These are phyloP conservation scores for Paramormyrops kingsleyae DNA, from an alignment of 2,113 vertebrate genomes.

Conservation along the genomic window DNA sequence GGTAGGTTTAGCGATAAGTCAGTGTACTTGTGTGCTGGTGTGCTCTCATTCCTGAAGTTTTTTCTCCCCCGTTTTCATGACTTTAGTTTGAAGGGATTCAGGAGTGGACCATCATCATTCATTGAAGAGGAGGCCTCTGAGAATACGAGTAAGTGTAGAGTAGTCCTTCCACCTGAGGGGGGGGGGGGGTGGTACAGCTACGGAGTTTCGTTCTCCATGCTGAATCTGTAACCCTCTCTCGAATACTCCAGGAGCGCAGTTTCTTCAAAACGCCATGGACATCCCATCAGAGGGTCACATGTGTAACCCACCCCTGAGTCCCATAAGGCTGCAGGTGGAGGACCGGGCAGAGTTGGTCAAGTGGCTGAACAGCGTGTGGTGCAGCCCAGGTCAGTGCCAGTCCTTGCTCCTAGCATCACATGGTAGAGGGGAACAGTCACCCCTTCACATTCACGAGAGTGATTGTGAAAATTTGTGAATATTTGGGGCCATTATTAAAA, in stretches of 20 bases:
- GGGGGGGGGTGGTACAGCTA: neutral
- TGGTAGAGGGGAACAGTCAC: neutral
- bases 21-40: neutral
- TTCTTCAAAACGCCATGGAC: neutral
- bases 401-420: neutral
- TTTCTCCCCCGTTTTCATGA: neutral
- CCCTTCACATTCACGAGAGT: neutral
- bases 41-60: conserved; percentile 10
- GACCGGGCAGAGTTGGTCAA: conserved; percentile 47
- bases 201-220: neutral
- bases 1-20: neutral
- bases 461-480: neutral
- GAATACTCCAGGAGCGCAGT: conserved; percentile 32
- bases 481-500: neutral
- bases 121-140: conserved; percentile 41
- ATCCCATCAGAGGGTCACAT: conserved; percentile 41
- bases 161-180: conserved; percentile 18
- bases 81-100: conserved; percentile 37
- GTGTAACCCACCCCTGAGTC: conserved; percentile 50
- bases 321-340: conserved; percentile 41
- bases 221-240: neutral
- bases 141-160: conserved; percentile 23
- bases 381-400: conserved; percentile 26
- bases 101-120: conserved; percentile 55
- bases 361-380: conserved; percentile 56